These are phyloP conservation scores for Nephrotoma guestfalica DNA, from an alignment of 2,888 invertebrate genomes.

Conservation along the genomic window DNA sequence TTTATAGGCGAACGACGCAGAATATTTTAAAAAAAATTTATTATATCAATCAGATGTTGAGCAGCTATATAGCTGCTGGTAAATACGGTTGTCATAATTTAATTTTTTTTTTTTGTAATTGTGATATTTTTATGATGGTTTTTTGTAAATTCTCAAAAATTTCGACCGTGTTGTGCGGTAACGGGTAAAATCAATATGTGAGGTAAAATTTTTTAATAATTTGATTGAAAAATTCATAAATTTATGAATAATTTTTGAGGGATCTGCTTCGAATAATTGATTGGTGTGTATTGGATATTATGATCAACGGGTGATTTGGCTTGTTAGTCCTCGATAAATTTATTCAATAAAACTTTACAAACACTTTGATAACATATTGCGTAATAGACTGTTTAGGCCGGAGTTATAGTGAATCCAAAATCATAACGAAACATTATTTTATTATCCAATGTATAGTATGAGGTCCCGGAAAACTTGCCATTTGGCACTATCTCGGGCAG, in stretches of 20 bases:
- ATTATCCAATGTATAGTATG: background rate
- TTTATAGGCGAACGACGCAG: background rate
- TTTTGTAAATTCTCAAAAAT: background rate
- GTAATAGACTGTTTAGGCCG: no score
- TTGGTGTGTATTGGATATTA: no score
- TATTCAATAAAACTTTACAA: no score
- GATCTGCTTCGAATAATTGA: no score
- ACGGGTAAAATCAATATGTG: background rate
- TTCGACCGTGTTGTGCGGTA: background rate
- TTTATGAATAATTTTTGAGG: no score
- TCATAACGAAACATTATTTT: background rate
- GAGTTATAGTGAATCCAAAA: background rate
- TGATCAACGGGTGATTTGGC: no score
- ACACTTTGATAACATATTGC: no score
- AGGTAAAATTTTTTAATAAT: background rate
- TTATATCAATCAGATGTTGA: background rate
- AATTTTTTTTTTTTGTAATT: background rate
- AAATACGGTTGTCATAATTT: background rate
- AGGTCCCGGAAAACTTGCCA: background rate
- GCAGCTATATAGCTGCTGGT: background rate
- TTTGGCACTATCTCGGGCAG: background rate
- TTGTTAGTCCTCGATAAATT: no score
- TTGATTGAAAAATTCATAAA: no score
- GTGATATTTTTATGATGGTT: background rate
- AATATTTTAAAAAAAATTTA: background rate